A percentile compares a stretch with the other conserved stretches of the same genome.
Conservation (phyloP, 2,113 vertebrate species). For the Podiceps cristatus region DNA sequence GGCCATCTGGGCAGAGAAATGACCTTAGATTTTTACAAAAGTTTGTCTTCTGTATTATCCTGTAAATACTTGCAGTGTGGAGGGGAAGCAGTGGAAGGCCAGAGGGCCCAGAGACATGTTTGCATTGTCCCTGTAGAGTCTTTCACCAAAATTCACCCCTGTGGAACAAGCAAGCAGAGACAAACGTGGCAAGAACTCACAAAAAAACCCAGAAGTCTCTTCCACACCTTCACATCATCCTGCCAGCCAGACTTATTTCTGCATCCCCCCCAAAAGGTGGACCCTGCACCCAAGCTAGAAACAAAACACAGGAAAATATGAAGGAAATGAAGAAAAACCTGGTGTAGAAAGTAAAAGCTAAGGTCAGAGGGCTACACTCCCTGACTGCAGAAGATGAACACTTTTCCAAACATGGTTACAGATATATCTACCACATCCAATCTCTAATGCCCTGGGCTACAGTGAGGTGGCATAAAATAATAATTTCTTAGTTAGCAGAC, state of each 20-base stretch:
- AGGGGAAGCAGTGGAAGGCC: background rate
- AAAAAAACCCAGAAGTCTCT: background rate
- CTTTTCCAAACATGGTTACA: background rate
- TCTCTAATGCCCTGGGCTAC: background rate
- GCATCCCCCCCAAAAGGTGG: fast-evolving
- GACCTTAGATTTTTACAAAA: background rate
- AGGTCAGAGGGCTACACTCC: fast-evolving
- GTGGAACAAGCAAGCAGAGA: background rate
- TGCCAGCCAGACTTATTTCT: background rate
- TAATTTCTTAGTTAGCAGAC: background rate
- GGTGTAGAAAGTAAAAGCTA: background rate
- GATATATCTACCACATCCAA: background rate
- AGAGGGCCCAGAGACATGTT: background rate
- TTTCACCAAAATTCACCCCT: background rate
- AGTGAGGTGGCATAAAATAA: background rate
- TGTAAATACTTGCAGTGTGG: background rate
- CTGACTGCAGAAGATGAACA: background rate
- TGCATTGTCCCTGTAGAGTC: background rate
- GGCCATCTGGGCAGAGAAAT: background rate
- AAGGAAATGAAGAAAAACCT: background rate
- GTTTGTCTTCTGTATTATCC: background rate
- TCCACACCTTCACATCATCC: background rate
- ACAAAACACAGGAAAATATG: background rate
- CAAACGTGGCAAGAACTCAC: background rate
- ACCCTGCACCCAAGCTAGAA: background rate